These are phyloP conservation scores for Pristionchus fissidentatus DNA, from an alignment of 2,888 invertebrate species.

Conservation along the genomic window DNA sequence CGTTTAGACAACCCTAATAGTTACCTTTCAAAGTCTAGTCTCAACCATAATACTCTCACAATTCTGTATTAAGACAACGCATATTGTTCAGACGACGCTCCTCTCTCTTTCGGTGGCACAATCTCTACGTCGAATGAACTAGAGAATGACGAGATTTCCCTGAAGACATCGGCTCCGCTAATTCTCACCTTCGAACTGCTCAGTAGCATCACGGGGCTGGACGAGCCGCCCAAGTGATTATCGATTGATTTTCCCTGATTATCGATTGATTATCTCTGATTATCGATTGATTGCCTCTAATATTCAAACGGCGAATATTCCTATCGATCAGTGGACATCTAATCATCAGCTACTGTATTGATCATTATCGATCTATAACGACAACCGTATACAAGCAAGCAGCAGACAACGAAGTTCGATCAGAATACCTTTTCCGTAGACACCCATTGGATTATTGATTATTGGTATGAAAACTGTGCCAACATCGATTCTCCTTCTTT, in stretches of 20 bases:
- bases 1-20: no score
- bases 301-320: constrained; percentile 8
- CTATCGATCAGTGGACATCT: neutral
- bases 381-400: no score
- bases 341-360: no score
- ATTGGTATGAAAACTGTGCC: no score
- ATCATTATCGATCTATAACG: no score
- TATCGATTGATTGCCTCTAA: neutral
- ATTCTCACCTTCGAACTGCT: constrained; percentile 46
- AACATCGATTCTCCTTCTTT: no score
- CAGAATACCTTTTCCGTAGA: no score
- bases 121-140: constrained; percentile 45
- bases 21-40: no score
- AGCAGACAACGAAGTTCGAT: no score
- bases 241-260: neutral
- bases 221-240: neutral
- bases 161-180: constrained; percentile 40
- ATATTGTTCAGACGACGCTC: constrained; percentile 34
- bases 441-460: no score
- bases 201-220: constrained; percentile 1
- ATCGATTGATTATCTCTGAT: neutral
- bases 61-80: no score
- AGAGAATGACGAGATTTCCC: constrained; percentile 23
- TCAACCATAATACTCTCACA: no score
- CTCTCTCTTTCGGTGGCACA: constrained; percentile 46